A percentile compares a stretch with the other conserved stretches of the same genome.
Conservation (phyloP, 1,140 invertebrate species). For the Forficula auricularia region DNA sequence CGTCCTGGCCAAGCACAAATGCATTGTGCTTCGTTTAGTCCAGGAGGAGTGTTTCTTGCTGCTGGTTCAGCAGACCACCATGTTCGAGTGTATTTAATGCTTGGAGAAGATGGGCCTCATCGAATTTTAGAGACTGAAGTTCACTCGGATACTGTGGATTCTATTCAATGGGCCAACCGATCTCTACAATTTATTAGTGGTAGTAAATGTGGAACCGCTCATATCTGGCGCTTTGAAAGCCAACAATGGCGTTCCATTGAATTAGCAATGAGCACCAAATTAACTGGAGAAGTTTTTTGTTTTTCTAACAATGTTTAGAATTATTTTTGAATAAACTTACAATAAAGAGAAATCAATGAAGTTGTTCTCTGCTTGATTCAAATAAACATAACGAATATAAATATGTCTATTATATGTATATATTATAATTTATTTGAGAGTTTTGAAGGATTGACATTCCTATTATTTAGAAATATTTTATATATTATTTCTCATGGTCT, state of each 20-base stretch:
- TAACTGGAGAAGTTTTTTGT: slow-evolving; percentile 35
- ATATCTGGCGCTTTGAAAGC: slow-evolving; percentile 80
- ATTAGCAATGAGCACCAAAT: slow-evolving; percentile 52
- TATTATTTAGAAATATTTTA: too few relatives aligned
- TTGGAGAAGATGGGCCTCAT: slow-evolving; percentile 48
- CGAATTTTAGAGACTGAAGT: slow-evolving; percentile 68
- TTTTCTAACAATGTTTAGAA: too few relatives aligned
- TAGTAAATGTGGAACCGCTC: slow-evolving; percentile 88
- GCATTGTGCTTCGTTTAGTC: slow-evolving; percentile 87
- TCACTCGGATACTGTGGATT: slow-evolving; percentile 88
- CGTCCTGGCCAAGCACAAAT: slow-evolving; percentile 87
- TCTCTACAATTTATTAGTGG: slow-evolving; percentile 81
- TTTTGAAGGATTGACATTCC: too few relatives aligned
- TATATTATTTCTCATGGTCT: too few relatives aligned
- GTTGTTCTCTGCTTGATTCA: too few relatives aligned
- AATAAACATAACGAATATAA: too few relatives aligned
- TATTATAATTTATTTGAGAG: too few relatives aligned
- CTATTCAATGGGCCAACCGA: slow-evolving; percentile 81
- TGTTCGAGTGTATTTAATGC: slow-evolving; percentile 72
- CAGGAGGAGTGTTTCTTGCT: slow-evolving; percentile 83
- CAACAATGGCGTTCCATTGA: slow-evolving; percentile 71
- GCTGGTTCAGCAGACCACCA: slow-evolving; percentile 87
- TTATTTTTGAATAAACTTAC: not conserved
- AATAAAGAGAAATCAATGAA: too few relatives aligned
- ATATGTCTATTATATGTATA: too few relatives aligned